Base-by-base conservation (phyloP, 2,113 vertebrate species). In the Serranochromis macrocephalus region DNA sequence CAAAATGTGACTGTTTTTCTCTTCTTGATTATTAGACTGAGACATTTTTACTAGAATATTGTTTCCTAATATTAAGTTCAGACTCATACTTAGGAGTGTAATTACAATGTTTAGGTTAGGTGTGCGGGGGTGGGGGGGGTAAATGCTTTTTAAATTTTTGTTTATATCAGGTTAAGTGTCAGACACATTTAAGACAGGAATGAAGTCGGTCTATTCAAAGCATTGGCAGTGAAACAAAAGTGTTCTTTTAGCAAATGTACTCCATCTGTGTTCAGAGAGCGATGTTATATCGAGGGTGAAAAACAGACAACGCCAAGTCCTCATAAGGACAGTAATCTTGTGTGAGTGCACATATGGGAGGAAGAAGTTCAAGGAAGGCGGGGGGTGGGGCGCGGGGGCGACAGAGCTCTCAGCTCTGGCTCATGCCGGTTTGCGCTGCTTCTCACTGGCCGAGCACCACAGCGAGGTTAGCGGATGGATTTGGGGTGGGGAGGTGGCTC, bases 361-460 rank as follows among this genome's bases (percentile, higher is more conserved):
- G 85, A 94, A 90, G 92, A 88, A 92, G 89, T 51, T 51, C 4
- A 78, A 63, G 89, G 85, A 90, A 88, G 82, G 53, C 53, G 88
- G 80, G 17, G 58, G 58, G 31, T 5, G 31, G 58, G 31, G 31
- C 63, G 16, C 4, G 29, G 81, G 21, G 85, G 75, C 33, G 80
- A 75, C 91, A 87, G 42, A 90, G 88, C 89, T 80, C 85, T 24
- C 91, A 91, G 88, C 91, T 61, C 96, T 93, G 96, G 96, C 93
- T 96, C 84, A 84, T 83, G 88, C 96, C 95, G 95, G 96, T 96
- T 96, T 93, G 89, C 26, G n/a, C 96, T 92, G 96, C 96, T 95
- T 96, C 89, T 90, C 57, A 3, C 91, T 87, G 83, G 95, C 79
- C 83, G 85, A 54, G 84, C 36, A 84, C 82, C 85, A 63, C 75